Evolutionary conservation across 2,797 vertebrate species (phyloP).

Genomic region (Eurystomus glaucurus): DNA sequence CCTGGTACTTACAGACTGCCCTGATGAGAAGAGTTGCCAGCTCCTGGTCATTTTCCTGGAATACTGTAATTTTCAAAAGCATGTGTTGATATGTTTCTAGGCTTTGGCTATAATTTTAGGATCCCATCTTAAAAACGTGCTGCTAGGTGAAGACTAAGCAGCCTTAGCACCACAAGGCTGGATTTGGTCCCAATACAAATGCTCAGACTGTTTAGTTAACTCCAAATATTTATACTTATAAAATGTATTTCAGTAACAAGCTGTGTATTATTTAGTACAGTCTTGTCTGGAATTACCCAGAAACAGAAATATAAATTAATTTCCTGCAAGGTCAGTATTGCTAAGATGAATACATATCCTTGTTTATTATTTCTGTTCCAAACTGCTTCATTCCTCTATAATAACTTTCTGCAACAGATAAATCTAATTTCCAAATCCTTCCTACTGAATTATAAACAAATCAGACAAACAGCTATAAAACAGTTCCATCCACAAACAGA

Average conservation of each 20-base stretch:
- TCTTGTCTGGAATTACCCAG: constrained; percentile 15
- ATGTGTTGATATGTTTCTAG: not conserved
- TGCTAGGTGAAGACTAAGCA: not conserved
- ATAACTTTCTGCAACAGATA: constrained; percentile 45
- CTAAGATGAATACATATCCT: constrained; percentile 18
- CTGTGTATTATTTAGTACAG: not conserved
- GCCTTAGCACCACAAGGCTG: not conserved
- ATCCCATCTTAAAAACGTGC: not conserved
- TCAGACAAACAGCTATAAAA: constrained; percentile 2
- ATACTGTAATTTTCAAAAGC: not conserved
- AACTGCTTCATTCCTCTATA: constrained; percentile 7
- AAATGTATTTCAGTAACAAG: constrained; percentile 20
- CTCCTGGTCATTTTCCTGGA: not conserved
- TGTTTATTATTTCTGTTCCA: constrained; percentile 67
- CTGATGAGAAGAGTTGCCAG: not conserved
- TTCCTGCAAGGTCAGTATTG: not conserved
- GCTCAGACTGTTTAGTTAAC: not conserved
- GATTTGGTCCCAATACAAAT: not conserved
- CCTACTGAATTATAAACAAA: constrained; percentile 51
- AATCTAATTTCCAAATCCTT: constrained; percentile 54
- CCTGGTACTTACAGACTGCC: not conserved
- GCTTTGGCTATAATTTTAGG: not conserved
- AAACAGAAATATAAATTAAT: constrained; percentile 30
- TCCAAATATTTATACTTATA: constrained; percentile 6
- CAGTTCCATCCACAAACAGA: not conserved